Conservation (phyloP, 2,888 invertebrate species). For the Eustalomyia histrio region DNA sequence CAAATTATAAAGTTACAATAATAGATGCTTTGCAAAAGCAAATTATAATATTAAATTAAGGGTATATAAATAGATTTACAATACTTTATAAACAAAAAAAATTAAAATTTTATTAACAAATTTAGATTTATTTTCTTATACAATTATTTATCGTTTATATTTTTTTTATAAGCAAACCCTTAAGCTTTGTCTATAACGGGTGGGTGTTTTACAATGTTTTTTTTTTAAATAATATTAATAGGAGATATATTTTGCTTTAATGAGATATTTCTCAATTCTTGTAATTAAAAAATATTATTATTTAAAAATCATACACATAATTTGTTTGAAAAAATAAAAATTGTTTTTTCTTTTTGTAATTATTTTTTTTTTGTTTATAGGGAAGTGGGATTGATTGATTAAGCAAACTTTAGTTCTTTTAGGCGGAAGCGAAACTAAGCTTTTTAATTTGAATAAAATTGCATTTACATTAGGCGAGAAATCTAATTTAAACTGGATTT, state of each 20-base stretch:
- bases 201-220: slow-evolving; percentile 18
- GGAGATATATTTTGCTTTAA: background rate
- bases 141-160: background rate
- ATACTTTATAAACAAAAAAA: background rate
- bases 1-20: background rate
- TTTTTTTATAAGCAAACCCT: background rate
- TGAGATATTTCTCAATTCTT: background rate
- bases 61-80: background rate
- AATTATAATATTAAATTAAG: slow-evolving; percentile 6
- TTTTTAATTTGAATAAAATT: too few species aligned
- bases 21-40: background rate
- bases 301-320: background rate
- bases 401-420: too few species aligned
- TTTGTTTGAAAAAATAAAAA: background rate
- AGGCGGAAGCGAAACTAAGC: too few species aligned
- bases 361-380: too few species aligned
- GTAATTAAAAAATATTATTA: slow-evolving; percentile 1
- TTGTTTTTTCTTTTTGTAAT: background rate
- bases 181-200: background rate
- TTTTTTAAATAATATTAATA: slow-evolving; percentile 1
- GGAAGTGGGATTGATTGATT: too few species aligned
- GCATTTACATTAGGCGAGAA: too few species aligned
- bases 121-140: background rate
- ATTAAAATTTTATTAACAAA: background rate
- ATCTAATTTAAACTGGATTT: too few species aligned